These are phyloP conservation scores for Crotalus viridis DNA, from an alignment of 2,113 vertebrate genomes.

Conservation along the genomic window DNA sequence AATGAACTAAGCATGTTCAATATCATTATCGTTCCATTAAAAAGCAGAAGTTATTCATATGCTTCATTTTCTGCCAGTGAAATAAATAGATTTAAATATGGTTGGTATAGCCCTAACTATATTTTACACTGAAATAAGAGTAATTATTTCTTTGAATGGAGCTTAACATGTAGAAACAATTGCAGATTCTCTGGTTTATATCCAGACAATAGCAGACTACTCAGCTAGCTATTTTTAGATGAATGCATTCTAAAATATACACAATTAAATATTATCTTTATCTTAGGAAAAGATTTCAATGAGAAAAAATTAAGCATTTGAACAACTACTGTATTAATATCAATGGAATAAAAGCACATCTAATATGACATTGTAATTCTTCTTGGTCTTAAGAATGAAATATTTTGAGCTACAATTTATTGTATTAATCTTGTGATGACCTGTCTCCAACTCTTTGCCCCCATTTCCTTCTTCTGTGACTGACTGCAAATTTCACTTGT, in stretches of 20 bases:
- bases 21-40: background rate
- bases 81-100: background rate
- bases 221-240: background rate
- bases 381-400: background rate
- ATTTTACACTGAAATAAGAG: background rate
- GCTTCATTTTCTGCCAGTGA: background rate
- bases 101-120: background rate
- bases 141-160: background rate
- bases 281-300: background rate
- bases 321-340: background rate
- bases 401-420: background rate
- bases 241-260: background rate
- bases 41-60: background rate
- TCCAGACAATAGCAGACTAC: background rate
- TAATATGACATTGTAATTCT: background rate
- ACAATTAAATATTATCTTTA: background rate
- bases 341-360: background rate
- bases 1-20: background rate
- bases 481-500: background rate
- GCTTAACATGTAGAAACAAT: background rate
- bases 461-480: background rate
- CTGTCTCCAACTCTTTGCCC: background rate
- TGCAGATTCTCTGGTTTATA: background rate
- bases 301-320: background rate
- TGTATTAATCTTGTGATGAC: background rate